phyloP scores from a whole-genome alignment of 2,797 vertebrate species.

The Clarias pachynema region DNA sequence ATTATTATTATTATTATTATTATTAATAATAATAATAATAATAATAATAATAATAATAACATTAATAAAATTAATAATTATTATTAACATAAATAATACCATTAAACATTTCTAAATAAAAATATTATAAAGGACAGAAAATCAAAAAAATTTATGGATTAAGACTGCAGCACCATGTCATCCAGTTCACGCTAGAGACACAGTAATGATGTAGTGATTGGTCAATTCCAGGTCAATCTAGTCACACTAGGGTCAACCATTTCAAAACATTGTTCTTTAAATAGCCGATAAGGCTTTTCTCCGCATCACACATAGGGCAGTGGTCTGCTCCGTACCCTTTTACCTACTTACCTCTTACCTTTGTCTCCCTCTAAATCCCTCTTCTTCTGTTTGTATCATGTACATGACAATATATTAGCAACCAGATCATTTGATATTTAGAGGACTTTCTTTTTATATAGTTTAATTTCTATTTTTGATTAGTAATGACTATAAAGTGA shows the following conservation, averaged over 20 bases:
- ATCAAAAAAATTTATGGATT: too few relatives aligned
- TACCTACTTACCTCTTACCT: slow-evolving; percentile 14
- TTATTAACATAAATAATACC: neutral
- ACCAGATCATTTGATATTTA: neutral
- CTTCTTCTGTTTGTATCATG: neutral
- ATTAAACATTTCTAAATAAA: neutral
- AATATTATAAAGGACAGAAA: too few relatives aligned
- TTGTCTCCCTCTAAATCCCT: neutral
- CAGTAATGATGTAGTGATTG: neutral
- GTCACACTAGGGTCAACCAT: slow-evolving; percentile 9
- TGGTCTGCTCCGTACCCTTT: slow-evolving; percentile 10
- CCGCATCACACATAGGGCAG: slow-evolving; percentile 3
- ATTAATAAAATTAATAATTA: too few relatives aligned
- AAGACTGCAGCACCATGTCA: neutral
- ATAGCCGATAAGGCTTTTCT: slow-evolving; percentile 2
- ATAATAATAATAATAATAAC: too few relatives aligned
- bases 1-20: too few relatives aligned
- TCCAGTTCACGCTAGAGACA: slow-evolving; percentile 10
- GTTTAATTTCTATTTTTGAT: neutral
- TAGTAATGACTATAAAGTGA: neutral
- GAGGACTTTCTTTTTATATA: neutral
- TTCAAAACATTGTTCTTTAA: slow-evolving; percentile 19
- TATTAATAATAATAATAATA: too few relatives aligned
- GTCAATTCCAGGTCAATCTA: neutral
- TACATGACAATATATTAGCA: neutral